Conservation (phyloP, 1,140 invertebrate genomes). For the Stegodyphus mimosarum region DNA sequence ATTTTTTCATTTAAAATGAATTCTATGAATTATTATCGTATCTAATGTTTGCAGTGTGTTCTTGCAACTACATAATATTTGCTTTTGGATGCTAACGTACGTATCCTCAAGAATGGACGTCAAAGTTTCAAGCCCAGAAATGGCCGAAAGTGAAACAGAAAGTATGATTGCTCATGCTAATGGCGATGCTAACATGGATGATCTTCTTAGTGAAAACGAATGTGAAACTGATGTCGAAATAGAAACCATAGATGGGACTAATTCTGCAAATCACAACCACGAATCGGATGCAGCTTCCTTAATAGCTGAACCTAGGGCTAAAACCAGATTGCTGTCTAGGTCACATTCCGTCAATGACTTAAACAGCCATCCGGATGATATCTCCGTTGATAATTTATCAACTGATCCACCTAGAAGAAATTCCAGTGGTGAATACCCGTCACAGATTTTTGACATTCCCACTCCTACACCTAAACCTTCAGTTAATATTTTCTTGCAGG, state of each 20-base stretch:
- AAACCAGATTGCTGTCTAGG: slow-evolving; percentile 41
- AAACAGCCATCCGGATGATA: not conserved
- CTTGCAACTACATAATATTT: not conserved
- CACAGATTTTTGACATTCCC: not conserved
- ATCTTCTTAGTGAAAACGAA: slow-evolving; percentile 38
- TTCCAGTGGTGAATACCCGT: slow-evolving; percentile 45
- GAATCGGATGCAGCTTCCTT: slow-evolving; percentile 6
- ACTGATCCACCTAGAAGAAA: slow-evolving; percentile 37
- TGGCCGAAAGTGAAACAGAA: slow-evolving; percentile 35
- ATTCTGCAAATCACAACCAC: slow-evolving; percentile 12
- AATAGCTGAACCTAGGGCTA: slow-evolving; percentile 15
- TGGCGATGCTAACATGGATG: slow-evolving; percentile 22
- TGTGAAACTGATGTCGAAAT: slow-evolving; percentile 42
- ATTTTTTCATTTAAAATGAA: too few relatives aligned
- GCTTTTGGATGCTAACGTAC: not conserved
- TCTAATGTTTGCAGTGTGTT: not conserved
- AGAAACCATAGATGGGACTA: slow-evolving; percentile 4
- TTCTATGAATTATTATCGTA: not conserved
- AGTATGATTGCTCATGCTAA: slow-evolving; percentile 32
- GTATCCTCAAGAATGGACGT: not conserved
- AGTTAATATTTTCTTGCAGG: not conserved
- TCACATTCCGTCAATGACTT: slow-evolving; percentile 42
- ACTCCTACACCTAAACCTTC: not conserved
- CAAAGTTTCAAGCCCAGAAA: not conserved
- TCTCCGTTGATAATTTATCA: not conserved